Evolutionary conservation across 2,113 vertebrate species (phyloP), one percentile per base, ranked within the genome.

Genomic region (Megaceryle torquata): DNA sequence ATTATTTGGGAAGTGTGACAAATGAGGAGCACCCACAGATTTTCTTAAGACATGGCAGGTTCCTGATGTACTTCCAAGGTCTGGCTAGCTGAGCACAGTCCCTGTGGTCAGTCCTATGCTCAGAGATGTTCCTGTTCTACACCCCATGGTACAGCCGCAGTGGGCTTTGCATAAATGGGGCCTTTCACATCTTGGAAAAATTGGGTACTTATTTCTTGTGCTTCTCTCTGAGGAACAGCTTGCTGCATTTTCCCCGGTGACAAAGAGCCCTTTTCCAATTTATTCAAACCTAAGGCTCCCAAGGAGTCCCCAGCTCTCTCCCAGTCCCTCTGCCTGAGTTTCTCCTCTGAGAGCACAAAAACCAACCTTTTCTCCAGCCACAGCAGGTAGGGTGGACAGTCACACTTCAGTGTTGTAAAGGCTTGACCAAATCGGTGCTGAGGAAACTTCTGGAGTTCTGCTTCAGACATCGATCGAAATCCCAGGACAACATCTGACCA

Each of bases 291-390:
- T 20, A 75, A 54, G 51, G 13, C 19, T 86, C 77, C 63, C 60
- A 75, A 78, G 48, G 26, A 80, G 19, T n/a, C 12, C 43, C 33
- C 6, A 8, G 50, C 10, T 86, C 11, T 9, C 28, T 29, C 11
- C 6, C 5, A 37, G 37, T 48, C 50, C 64, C 19, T 56, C 67
- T 67, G 48, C 17, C 15, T 29, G 43, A 6, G 12, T 77, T 74
- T 83, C 16, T 31, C 29, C 43, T 37, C 71, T 31, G 15, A 6
- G 2, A 13, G 19, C 20, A 11, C 59, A 87, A 50, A 37, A 61
- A 97, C 97, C 39, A 82, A 99, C 99, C 98, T 99, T 95, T 98
- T 98, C 94, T 99, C 96, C 75, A 99, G 91, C 99, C 99, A 99
- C 0, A 98, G 98, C 71, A 99, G 97, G 97, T 99, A 99, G n/a